These are phyloP conservation scores for Florisuga fusca DNA, from an alignment of 2,797 vertebrate genomes.

Conservation along the genomic window DNA sequence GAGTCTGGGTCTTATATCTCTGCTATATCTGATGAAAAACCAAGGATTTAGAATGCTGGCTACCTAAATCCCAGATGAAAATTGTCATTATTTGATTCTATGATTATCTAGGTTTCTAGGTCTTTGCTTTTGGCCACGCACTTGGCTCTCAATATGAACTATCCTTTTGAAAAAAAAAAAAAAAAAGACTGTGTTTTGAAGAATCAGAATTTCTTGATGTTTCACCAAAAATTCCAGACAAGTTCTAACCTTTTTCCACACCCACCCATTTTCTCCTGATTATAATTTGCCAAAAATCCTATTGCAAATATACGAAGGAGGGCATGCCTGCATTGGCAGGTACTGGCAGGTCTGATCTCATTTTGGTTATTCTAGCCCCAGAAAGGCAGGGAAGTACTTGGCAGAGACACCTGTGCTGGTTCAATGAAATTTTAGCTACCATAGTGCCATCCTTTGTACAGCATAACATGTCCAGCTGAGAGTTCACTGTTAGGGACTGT, in stretches of 20 bases:
- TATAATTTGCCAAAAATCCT: conserved; percentile 7
- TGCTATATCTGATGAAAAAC: neutral
- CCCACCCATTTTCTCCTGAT: conserved; percentile 6
- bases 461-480: neutral
- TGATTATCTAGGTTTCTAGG: neutral
- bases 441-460: neutral
- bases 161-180: neutral
- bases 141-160: neutral
- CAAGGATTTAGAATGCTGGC: neutral
- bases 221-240: conserved; percentile 40
- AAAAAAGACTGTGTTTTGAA: neutral
- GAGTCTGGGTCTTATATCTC: neutral
- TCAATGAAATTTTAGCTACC: neutral
- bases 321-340: neutral
- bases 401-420: neutral
- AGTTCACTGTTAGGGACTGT: neutral
- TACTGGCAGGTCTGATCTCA: neutral
- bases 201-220: neutral
- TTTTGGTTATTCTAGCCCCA: neutral
- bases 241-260: conserved; percentile 32
- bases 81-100: neutral
- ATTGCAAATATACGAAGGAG: neutral
- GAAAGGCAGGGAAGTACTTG: neutral
- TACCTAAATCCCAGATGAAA: neutral
- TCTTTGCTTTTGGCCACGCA: neutral